Percentiles rank a stretch among this genome's conserved stretches.
phyloP scores from a whole-genome alignment of 2,113 vertebrate species.

The Sminthopsis crassicaudata region DNA sequence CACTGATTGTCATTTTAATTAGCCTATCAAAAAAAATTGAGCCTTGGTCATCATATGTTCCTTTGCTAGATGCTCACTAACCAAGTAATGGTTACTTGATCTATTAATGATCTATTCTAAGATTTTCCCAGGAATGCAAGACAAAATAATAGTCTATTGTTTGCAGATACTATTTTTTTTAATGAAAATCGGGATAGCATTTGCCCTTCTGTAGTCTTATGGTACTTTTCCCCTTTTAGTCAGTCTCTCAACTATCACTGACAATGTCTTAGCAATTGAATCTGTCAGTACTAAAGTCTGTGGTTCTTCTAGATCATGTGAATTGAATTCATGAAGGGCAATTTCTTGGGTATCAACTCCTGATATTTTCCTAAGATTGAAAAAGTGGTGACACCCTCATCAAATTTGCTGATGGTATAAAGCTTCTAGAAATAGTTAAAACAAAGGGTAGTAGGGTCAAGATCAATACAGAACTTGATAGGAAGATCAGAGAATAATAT shows the following conservation, averaged over 20 bases:
- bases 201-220: neutral
- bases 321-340: neutral
- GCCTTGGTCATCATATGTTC: neutral
- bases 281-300: neutral
- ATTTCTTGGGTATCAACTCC: neutral
- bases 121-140: neutral
- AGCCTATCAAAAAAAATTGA: neutral
- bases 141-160: neutral
- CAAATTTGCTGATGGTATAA: neutral
- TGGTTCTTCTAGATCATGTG: neutral
- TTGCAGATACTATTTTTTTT: neutral
- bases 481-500: neutral
- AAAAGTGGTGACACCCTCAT: neutral
- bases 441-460: neutral
- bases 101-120: neutral
- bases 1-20: neutral
- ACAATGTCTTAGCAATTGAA: neutral
- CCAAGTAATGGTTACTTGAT: too few relatives aligned
- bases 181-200: neutral
- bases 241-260: neutral
- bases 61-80: neutral
- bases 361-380: neutral
- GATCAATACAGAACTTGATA: neutral
- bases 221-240: neutral
- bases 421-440: neutral